A percentile compares a stretch with the other conserved stretches of the same genome.
phyloP scores from a whole-genome alignment of 2,797 vertebrate genomes.

The Ispidina lecontei region DNA sequence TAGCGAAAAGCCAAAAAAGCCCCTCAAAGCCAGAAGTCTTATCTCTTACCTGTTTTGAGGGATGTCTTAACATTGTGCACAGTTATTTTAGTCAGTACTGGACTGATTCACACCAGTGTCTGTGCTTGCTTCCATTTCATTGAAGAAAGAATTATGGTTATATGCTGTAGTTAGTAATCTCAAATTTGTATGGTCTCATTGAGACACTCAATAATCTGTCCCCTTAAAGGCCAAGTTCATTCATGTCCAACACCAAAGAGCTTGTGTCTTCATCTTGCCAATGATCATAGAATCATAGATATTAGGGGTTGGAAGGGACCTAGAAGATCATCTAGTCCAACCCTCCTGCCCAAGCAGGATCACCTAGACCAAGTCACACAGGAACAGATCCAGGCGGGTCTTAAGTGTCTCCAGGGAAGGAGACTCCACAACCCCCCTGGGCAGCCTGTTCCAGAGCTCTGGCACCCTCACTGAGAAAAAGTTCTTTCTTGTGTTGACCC shows the following conservation, averaged over 20 bases:
- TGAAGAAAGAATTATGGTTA: neutral
- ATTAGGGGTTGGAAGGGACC: too few species aligned
- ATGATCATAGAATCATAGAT: too few species aligned
- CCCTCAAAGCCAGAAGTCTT: neutral
- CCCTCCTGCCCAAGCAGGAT: too few species aligned
- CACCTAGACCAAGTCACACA: too few species aligned
- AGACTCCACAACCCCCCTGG: too few species aligned
- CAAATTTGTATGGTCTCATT: neutral
- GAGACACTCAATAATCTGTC: neutral
- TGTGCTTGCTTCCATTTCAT: neutral
- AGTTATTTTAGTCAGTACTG: neutral
- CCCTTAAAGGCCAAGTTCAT: neutral
- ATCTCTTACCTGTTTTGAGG: fast-evolving
- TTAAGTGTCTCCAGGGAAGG: too few species aligned
- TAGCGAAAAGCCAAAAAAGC: neutral
- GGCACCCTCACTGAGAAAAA: too few species aligned
- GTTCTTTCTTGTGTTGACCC: too few species aligned
- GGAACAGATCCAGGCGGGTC: too few species aligned
- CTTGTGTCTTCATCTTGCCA: neutral
- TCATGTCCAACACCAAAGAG: neutral
- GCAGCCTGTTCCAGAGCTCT: too few species aligned
- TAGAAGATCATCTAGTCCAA: too few species aligned
- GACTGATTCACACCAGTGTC: neutral
- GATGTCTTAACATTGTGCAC: neutral
- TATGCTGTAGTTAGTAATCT: neutral